These are phyloP conservation scores for Stomatorhinus walkeri DNA, from an alignment of 2,797 vertebrate species.

Conservation along the genomic window DNA sequence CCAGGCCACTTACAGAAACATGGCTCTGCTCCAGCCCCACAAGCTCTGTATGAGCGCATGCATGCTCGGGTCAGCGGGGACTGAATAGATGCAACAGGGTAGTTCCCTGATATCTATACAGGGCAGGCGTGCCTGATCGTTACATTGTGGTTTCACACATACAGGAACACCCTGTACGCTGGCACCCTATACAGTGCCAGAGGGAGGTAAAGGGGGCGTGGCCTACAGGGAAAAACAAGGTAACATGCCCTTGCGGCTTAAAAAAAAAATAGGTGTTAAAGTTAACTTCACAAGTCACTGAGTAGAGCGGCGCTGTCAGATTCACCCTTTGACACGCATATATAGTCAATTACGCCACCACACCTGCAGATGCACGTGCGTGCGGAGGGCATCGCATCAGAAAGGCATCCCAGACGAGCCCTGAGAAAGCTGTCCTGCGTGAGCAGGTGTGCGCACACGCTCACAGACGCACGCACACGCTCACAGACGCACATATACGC, in stretches of 20 bases:
- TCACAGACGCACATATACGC: not conserved
- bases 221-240: not conserved
- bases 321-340: not conserved
- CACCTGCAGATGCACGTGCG: not conserved
- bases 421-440: not conserved
- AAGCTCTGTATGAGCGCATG: not conserved
- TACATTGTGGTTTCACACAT: not conserved
- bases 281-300: not conserved
- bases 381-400: not conserved
- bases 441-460: not conserved
- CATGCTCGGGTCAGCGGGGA: not conserved
- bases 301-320: not conserved
- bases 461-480: not conserved
- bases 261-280: not conserved
- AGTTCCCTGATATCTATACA: not conserved
- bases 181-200: not conserved
- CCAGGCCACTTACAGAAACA: constrained; percentile 33
- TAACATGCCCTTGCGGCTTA: not conserved
- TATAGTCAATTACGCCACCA: constrained; percentile 3
- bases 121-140: not conserved
- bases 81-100: not conserved
- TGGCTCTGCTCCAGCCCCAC: not conserved
- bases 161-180: not conserved
- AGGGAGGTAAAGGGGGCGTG: not conserved
- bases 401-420: not conserved